Evolutionary conservation across 2,113 vertebrate species (phyloP).

Genomic region (Fulmarus glacialis): DNA sequence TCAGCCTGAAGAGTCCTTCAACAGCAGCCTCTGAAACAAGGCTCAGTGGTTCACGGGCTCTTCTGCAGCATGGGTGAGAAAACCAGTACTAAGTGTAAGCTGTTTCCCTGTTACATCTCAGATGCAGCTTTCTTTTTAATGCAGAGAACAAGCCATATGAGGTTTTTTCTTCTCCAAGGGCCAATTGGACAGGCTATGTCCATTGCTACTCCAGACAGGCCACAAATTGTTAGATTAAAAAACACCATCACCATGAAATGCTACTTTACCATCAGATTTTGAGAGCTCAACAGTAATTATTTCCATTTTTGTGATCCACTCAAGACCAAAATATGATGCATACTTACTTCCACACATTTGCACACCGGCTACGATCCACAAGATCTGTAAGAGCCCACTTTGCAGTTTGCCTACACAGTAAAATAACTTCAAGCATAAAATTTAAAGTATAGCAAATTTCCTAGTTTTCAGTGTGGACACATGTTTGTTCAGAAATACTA

Average conservation of each 20-base stretch:
- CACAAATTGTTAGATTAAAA: neutral
- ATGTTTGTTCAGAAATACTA: neutral
- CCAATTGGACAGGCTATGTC: neutral
- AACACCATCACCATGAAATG: neutral
- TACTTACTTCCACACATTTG: neutral
- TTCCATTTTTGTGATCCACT: neutral
- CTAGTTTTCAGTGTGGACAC: neutral
- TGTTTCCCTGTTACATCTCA: neutral
- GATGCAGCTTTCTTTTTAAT: neutral
- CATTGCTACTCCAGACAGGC: neutral
- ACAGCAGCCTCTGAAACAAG: neutral
- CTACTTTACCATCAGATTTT: neutral
- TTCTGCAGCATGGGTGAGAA: neutral
- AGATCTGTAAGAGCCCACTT: neutral
- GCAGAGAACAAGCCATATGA: neutral
- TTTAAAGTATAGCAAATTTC: neutral
- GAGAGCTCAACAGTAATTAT: neutral
- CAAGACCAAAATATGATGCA: neutral
- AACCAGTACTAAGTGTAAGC: neutral
- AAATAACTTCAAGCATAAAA: neutral
- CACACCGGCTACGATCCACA: accelerated
- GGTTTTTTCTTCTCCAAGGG: neutral
- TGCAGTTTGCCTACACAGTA: neutral
- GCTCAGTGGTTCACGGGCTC: neutral
- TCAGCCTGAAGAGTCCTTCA: neutral